These are phyloP conservation scores for Acronicta leporina DNA, from an alignment of 2,888 invertebrate genomes.

Conservation along the genomic window DNA sequence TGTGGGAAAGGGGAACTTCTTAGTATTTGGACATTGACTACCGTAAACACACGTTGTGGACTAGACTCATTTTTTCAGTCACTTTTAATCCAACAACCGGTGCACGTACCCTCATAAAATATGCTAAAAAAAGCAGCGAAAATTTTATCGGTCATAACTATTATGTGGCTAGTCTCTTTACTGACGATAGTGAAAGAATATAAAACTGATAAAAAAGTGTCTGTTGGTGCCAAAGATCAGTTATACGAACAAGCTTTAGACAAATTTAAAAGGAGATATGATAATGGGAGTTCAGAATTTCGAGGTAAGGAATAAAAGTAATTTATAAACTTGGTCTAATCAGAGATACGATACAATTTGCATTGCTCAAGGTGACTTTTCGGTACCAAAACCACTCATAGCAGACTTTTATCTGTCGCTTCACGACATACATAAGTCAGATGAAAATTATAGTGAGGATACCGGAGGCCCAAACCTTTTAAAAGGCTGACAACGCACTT, in stretches of 20 bases:
- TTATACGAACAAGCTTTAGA: slow-evolving; percentile 56
- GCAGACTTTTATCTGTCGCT: too few species aligned
- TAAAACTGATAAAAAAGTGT: slow-evolving; percentile 37
- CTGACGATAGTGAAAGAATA: slow-evolving; percentile 62
- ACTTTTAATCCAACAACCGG: slow-evolving; percentile 11
- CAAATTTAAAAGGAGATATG: slow-evolving; percentile 49
- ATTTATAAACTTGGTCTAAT: too few species aligned
- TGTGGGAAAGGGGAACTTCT: slow-evolving; percentile 61
- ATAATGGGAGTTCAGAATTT: slow-evolving; percentile 50
- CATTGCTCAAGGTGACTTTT: background rate
- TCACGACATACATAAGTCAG: too few species aligned
- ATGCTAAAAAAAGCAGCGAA: slow-evolving; percentile 51
- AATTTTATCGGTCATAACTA: slow-evolving; percentile 52
- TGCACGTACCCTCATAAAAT: slow-evolving; percentile 10
- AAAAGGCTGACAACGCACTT: too few species aligned
- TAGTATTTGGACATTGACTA: slow-evolving; percentile 55
- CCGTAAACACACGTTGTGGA: slow-evolving; percentile 26
- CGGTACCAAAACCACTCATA: too few species aligned
- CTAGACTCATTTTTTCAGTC: slow-evolving; percentile 6
- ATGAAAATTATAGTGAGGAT: too few species aligned
- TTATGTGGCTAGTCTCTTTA: slow-evolving; percentile 68
- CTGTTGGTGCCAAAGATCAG: slow-evolving; percentile 31
- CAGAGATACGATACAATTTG: background rate
- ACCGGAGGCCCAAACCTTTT: too few species aligned
- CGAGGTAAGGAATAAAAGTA: slow-evolving; percentile 43